Conservation (phyloP, 2,888 invertebrate species). For the Nineta flava region DNA sequence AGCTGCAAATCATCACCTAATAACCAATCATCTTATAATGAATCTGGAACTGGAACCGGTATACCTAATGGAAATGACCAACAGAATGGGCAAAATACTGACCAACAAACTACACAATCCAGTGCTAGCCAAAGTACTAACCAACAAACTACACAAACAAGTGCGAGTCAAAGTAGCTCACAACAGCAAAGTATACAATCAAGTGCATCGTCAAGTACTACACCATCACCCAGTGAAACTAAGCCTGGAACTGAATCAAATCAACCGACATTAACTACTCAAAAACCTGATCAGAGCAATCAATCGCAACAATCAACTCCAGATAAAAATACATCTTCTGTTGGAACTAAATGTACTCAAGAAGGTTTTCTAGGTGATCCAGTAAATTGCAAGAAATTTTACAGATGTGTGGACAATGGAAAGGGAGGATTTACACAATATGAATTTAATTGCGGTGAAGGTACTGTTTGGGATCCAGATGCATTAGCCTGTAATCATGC, state of each 20-base stretch:
- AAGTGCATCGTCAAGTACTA: slow-evolving; percentile 1
- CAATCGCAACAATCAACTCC: neutral
- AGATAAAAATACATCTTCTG: neutral
- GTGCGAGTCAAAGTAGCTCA: neutral
- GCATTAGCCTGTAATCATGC: slow-evolving; percentile 56
- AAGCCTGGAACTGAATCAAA: slow-evolving; percentile 4
- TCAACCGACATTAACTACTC: neutral
- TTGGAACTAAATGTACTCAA: slow-evolving; percentile 31
- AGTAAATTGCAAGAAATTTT: slow-evolving; percentile 56
- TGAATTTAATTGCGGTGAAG: slow-evolving; percentile 56
- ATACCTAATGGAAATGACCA: neutral
- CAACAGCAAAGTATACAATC: slow-evolving; percentile 1
- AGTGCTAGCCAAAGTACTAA: neutral
- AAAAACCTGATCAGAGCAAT: slow-evolving; percentile 3
- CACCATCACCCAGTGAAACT: neutral
- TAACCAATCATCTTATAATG: neutral
- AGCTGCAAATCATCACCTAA: slow-evolving; percentile 7
- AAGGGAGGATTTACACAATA: slow-evolving; percentile 43
- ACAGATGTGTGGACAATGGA: slow-evolving; percentile 53
- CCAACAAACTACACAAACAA: slow-evolving; percentile 2
- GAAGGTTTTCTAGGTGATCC: slow-evolving; percentile 59
- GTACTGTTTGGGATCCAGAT: slow-evolving; percentile 61
- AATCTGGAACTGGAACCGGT: slow-evolving; percentile 1
- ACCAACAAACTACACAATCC: neutral
- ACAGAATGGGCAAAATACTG: slow-evolving; percentile 1